Conservation (phyloP, 2,797 vertebrate species). For the Takifugu ocellatus region DNA sequence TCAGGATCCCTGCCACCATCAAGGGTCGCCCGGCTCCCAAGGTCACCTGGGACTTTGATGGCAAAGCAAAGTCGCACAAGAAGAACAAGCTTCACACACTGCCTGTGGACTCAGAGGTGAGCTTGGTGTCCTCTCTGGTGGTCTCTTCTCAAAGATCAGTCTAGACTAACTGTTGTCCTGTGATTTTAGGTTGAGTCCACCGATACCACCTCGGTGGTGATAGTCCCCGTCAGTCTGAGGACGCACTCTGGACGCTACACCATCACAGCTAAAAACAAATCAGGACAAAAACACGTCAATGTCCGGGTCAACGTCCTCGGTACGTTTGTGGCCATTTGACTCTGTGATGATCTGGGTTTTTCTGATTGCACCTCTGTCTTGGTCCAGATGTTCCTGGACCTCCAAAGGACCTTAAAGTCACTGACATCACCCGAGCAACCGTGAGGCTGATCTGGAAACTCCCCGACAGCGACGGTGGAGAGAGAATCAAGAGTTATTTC, state of each 20-base stretch:
- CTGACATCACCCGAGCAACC: slow-evolving; percentile 88
- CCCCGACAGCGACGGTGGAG: slow-evolving; percentile 94
- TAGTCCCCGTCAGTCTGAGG: slow-evolving; percentile 85
- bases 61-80: slow-evolving; percentile 87
- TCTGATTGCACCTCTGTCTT: background rate
- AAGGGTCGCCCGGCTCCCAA: slow-evolving; percentile 91
- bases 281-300: slow-evolving; percentile 91
- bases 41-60: slow-evolving; percentile 93
- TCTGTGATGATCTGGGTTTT: background rate
- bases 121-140: background rate
- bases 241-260: slow-evolving; percentile 92
- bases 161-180: background rate
- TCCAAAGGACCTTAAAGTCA: slow-evolving; percentile 92
- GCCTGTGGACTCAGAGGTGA: slow-evolving; percentile 92
- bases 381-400: slow-evolving; percentile 78
- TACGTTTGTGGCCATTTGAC: slow-evolving; percentile 56
- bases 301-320: slow-evolving; percentile 93
- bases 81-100: slow-evolving; percentile 90
- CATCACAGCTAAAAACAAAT: slow-evolving; percentile 97
- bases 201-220: slow-evolving; percentile 84
- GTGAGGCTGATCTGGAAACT: slow-evolving; percentile 97
- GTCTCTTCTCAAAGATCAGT: background rate
- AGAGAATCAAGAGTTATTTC: slow-evolving; percentile 96
- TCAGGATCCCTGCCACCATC: slow-evolving; percentile 89
- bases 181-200: slow-evolving; percentile 84